phyloP scores from a whole-genome alignment of 1,140 invertebrate genomes.

The Oreohelix idahoensis region DNA sequence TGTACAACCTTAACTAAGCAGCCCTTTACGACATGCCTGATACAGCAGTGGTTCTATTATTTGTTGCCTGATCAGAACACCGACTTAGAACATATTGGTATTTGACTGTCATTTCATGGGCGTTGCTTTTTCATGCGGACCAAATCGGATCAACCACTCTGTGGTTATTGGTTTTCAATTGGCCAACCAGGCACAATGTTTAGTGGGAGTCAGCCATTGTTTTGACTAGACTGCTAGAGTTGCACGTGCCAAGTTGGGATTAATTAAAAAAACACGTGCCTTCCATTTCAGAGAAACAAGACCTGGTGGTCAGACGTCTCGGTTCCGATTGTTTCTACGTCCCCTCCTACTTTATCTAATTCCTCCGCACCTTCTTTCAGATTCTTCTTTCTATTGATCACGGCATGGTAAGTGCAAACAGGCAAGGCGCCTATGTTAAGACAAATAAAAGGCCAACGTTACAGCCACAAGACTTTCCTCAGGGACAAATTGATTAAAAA shows the following conservation, averaged over 20 bases:
- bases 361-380: too few relatives aligned
- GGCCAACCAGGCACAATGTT: background rate
- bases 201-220: background rate
- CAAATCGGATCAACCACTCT: background rate
- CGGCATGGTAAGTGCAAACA: too few relatives aligned
- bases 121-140: background rate
- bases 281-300: background rate
- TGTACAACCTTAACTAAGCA: background rate
- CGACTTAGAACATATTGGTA: background rate
- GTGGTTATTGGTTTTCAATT: background rate
- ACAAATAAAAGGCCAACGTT: too few relatives aligned
- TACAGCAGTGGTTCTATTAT: too few relatives aligned
- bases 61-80: too few relatives aligned
- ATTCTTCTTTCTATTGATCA: too few relatives aligned
- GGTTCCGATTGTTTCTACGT: too few relatives aligned
- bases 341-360: too few relatives aligned
- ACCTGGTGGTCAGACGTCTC: background rate
- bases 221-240: background rate
- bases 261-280: background rate
- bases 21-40: too few relatives aligned
- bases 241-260: background rate
- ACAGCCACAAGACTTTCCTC: too few relatives aligned
- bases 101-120: background rate
- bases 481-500: too few relatives aligned
- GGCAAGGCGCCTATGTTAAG: too few relatives aligned